Base-by-base conservation (phyloP, 2,797 vertebrate species). In the Betta splendens region DNA sequence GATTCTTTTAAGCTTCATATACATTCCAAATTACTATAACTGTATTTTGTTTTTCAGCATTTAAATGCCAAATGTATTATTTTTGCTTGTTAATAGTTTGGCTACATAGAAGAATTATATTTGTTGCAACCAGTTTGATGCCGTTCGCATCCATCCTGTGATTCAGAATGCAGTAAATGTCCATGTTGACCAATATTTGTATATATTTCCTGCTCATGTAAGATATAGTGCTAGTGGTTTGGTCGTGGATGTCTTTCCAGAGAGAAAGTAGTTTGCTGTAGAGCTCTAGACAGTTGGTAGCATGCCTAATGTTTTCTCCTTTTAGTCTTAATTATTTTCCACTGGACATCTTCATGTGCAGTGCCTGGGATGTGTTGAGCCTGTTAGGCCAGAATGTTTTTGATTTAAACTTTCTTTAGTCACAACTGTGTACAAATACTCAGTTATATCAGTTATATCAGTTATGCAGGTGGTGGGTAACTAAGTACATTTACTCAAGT, bases 181-280 rank as follows among this genome's bases (percentile, higher is more conserved):
- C 62, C 28, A 32, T 9, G 57, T 69, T 28, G 64, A 65, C 57
- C 69, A 50, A 60, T 78, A 43, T 75, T 60, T 86, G 79, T 84
- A 66, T 31, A 77, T 84, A 81, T 59, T 69, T 72, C 72, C 35
- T 42, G 67, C 80, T 77, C 46, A 1, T 83, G 72, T 85, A 83
- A 85, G 62, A 85, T 80, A 69, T 86, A 50, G 80, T 87, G 85
- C 80, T 80, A 64, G 61, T 69, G 70, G 48, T 64, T 0, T 67
- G 72, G 62, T 60, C 35, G 72, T 46, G 61, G 65, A 31, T 47
- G 59, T 63, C 69, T 67, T 64, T 70, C 62, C 63, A 52, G 47
- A 55, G 49, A 33, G 70, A 48, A 51, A 56, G 42, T 22, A n/a
- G 54, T 64, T 71, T 64, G 69, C 68, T 70, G 33, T 50, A 75